Base-by-base conservation (phyloP, 1,140 invertebrate species). In the Melitaea cinxia region DNA sequence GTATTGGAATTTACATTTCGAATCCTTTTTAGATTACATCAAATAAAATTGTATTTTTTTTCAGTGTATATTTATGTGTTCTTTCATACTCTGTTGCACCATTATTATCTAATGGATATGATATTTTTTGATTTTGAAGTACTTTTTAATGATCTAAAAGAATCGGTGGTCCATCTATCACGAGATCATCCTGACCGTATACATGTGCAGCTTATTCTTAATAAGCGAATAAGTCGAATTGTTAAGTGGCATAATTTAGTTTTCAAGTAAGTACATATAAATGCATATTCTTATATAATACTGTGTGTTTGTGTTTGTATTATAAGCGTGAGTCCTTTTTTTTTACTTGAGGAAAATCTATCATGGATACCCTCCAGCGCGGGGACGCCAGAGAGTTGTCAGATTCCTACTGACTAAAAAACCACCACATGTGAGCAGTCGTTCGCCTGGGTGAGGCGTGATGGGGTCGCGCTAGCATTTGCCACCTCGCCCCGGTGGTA, bases 21-120 rank as follows among this genome's bases (percentile, higher is more conserved):
- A 4, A 4, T 54, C 24, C n/a, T 35, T 57, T 50, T 9, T 12
- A 10, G n/a, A n/a, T n/a, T n/a, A n/a, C n/a, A n/a, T n/a, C n/a
- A n/a, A n/a, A n/a, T n/a, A n/a, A n/a, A n/a, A n/a, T n/a, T n/a
- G n/a, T n/a, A n/a, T 4, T 37, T 14, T 28, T 53, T 79, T 82
- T 9, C 76, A 85, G 83, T 72, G 0, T 80, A 77, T 52, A 50
- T 83, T 0, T 85, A 82, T 56, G 67, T 77, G 1, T 23, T 75
- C 12, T 77, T 82, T 54, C 83, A 85, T 53, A 59, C 79, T 6
- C 28, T 85, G 6, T 55, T 83, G 12, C 79, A 85, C 57, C 72
- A 73, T 52, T 76, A 75, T 49, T 67, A 62, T 15, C 17, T 83
- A 12, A 70, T 83, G 66, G 58, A 75, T 54, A 63, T 85, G 70